Conservation (phyloP, 2,888 invertebrate genomes). For the Hyppa rectilinea region DNA sequence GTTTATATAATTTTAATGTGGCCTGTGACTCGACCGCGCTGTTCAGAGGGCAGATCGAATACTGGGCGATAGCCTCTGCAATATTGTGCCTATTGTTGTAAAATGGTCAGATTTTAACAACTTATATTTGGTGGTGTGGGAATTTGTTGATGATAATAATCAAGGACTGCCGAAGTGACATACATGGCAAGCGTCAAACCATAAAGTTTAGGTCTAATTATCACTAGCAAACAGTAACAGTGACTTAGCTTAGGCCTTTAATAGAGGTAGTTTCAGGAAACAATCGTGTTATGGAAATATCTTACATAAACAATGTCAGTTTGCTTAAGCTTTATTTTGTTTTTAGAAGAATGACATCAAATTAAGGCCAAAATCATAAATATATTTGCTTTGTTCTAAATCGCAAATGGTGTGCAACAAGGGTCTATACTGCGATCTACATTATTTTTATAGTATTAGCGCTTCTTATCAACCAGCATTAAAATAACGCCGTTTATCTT, state of each 20-base stretch:
- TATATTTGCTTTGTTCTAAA: conserved; percentile 6
- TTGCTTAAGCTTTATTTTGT: conserved; percentile 10
- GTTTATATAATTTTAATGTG: conserved; percentile 52
- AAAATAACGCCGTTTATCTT: conserved; percentile 50
- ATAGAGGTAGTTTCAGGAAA: neutral
- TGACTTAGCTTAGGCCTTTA: conserved; percentile 4
- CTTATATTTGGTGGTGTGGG: neutral
- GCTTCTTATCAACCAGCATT: conserved; percentile 35
- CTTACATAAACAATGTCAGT: neutral
- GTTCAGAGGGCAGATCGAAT: conserved; percentile 51
- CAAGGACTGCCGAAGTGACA: neutral
- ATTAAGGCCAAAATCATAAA: conserved; percentile 7
- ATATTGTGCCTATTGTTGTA: conserved; percentile 55
- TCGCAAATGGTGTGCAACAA: conserved; percentile 25
- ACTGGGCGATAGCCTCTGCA: conserved; percentile 47
- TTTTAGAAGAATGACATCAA: neutral
- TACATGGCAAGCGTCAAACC: neutral
- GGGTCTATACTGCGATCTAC: conserved; percentile 43
- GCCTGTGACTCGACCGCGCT: conserved; percentile 34
- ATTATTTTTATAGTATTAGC: conserved; percentile 34
- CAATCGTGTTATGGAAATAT: neutral
- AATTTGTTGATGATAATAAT: neutral
- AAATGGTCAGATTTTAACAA: neutral
- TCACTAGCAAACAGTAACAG: neutral
- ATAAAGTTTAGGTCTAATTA: neutral